These are phyloP conservation scores for Xenopus petersii DNA, from an alignment of 2,797 vertebrate species.

Conservation along the genomic window DNA sequence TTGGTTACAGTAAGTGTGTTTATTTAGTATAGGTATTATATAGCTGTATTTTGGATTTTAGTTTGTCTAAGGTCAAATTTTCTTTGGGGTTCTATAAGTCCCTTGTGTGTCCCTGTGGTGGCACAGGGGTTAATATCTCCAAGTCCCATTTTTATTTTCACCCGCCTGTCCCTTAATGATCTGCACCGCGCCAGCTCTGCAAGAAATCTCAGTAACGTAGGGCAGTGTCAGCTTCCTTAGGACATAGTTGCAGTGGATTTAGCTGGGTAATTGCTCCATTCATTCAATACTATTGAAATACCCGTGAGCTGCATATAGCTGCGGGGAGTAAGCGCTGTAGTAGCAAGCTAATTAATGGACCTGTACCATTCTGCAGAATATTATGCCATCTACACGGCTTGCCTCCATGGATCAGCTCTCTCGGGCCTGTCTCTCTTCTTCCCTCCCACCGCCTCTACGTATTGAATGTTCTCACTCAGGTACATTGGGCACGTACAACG, in stretches of 20 bases:
- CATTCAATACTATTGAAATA: slow-evolving; percentile 59
- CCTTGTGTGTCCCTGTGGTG: too few species aligned
- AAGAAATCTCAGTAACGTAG: background rate
- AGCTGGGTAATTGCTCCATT: slow-evolving; percentile 57
- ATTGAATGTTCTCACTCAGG: background rate
- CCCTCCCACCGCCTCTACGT: background rate
- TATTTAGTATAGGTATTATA: too few species aligned
- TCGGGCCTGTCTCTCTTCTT: background rate
- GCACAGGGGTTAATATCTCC: too few species aligned
- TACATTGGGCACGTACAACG: background rate
- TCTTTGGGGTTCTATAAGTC: too few species aligned
- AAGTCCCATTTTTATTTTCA: too few species aligned
- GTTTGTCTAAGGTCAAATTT: too few species aligned
- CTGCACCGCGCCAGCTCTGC: background rate
- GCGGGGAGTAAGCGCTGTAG: slow-evolving; percentile 51
- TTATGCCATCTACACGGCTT: slow-evolving; percentile 45
- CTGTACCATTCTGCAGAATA: slow-evolving; percentile 42
- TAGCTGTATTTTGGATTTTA: too few species aligned
- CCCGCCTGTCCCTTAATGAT: background rate
- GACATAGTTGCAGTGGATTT: slow-evolving; percentile 58
- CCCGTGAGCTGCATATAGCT: slow-evolving; percentile 58
- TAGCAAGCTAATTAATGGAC: slow-evolving; percentile 57
- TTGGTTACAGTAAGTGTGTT: too few species aligned
- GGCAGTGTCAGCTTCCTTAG: slow-evolving; percentile 21
- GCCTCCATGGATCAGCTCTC: slow-evolving; percentile 53